These are phyloP conservation scores for Austrolebias charrua DNA, from an alignment of 2,797 vertebrate species.

Conservation along the genomic window DNA sequence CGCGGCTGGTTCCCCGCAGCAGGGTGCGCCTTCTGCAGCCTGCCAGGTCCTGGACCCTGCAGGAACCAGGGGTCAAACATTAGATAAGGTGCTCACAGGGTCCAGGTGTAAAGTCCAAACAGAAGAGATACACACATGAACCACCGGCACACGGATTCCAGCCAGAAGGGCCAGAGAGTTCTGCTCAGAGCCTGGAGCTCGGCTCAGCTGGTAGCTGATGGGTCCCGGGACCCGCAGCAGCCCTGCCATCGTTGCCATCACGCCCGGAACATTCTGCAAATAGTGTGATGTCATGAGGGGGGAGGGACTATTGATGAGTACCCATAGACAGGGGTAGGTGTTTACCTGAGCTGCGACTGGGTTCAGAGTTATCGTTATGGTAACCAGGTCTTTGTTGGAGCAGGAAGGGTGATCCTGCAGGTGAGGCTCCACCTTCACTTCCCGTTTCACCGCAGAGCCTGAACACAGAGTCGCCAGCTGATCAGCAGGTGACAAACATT, in stretches of 20 bases:
- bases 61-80: not conserved
- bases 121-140: slow-evolving; percentile 31
- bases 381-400: slow-evolving; percentile 88
- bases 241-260: slow-evolving; percentile 89
- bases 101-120: too few species aligned
- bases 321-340: not conserved
- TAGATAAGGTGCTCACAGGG: too few species aligned
- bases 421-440: slow-evolving; percentile 87
- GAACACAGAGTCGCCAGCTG: slow-evolving; percentile 4
- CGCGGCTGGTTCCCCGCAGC: slow-evolving; percentile 67
- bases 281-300: not conserved
- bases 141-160: slow-evolving; percentile 64
- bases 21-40: slow-evolving; percentile 37
- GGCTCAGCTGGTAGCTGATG: slow-evolving; percentile 70
- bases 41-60: slow-evolving; percentile 33
- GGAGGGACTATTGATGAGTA: not conserved
- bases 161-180: slow-evolving; percentile 71
- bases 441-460: slow-evolving; percentile 88
- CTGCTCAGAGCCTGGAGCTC: slow-evolving; percentile 53
- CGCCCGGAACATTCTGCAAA: slow-evolving; percentile 86
- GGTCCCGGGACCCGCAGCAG: slow-evolving; percentile 87
- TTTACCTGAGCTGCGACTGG: slow-evolving; percentile 91
- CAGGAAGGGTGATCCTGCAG: slow-evolving; percentile 84
- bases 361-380: slow-evolving; percentile 92
- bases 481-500: not conserved